These are phyloP conservation scores for Cataglyphis hispanica DNA, from an alignment of 1,140 invertebrate species.

Conservation along the genomic window DNA sequence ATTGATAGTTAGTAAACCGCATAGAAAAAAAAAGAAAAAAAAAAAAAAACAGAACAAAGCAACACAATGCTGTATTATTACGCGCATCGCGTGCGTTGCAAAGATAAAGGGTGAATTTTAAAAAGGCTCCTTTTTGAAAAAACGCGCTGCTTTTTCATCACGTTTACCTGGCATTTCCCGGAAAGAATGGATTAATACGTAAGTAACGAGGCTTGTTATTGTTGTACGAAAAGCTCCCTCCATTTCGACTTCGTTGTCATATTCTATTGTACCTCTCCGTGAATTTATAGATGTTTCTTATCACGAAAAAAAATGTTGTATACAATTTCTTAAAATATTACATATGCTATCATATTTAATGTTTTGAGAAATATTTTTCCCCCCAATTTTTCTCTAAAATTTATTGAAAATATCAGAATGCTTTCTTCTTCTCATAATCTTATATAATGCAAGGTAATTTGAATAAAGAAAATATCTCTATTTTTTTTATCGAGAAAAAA, in stretches of 20 bases:
- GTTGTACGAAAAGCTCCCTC: slow-evolving; percentile 26
- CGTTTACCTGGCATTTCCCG: slow-evolving; percentile 34
- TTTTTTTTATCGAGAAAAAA: not conserved
- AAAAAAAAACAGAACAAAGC: slow-evolving; percentile 57
- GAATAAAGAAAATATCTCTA: not conserved
- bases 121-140: slow-evolving; percentile 41
- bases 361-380: not conserved
- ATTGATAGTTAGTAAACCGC: slow-evolving; percentile 61
- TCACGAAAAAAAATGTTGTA: not conserved
- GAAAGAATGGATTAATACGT: slow-evolving; percentile 61
- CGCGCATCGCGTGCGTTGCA: slow-evolving; percentile 54
- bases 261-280: not conserved
- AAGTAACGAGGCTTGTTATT: slow-evolving; percentile 62
- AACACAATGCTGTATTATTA: slow-evolving; percentile 58
- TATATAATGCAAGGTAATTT: not conserved
- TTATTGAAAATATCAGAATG: not conserved
- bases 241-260: slow-evolving; percentile 25
- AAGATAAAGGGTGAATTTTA: slow-evolving; percentile 62
- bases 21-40: slow-evolving; percentile 53
- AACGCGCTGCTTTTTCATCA: slow-evolving; percentile 56
- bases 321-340: not conserved
- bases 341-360: not conserved
- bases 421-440: not conserved
- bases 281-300: not conserved
- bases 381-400: not conserved